Conservation (phyloP, 2,888 invertebrate species). For the Netelia virgata region DNA sequence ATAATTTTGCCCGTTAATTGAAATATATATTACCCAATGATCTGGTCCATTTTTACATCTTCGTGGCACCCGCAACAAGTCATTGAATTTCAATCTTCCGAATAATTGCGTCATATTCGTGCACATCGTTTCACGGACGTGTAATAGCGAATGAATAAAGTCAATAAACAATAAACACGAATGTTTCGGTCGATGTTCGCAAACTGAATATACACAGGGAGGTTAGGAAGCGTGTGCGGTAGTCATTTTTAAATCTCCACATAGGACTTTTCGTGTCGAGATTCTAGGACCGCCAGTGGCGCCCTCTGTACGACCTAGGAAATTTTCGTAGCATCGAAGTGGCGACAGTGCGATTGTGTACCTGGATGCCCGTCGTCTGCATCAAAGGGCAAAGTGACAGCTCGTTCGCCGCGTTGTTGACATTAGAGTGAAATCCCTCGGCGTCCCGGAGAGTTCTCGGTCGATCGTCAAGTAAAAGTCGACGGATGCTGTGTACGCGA, state of each 20-base stretch:
- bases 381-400: slow-evolving; percentile 72
- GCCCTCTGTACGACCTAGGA: not conserved
- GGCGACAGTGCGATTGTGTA: slow-evolving; percentile 53
- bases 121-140: not conserved
- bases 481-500: slow-evolving; percentile 34
- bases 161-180: not conserved
- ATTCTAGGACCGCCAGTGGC: not conserved
- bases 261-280: not conserved
- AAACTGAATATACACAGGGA: not conserved
- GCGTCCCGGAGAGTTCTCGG: slow-evolving; percentile 48
- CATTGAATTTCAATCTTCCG: slow-evolving; percentile 68
- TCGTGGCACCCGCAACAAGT: slow-evolving; percentile 70
- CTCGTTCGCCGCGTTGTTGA: slow-evolving; percentile 71
- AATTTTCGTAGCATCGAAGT: slow-evolving; percentile 1
- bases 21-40: slow-evolving; percentile 83
- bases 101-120: slow-evolving; percentile 75
- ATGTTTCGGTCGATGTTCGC: not conserved
- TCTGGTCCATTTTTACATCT: slow-evolving; percentile 82
- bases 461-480: slow-evolving; percentile 20
- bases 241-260: not conserved
- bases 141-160: not conserved
- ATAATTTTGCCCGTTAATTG: slow-evolving; percentile 18
- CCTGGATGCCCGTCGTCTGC: slow-evolving; percentile 65
- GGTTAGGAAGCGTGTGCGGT: not conserved
- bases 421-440: slow-evolving; percentile 64